Evolutionary conservation across 2,888 invertebrate genomes (phyloP), one percentile per base, ranked within the genome.

Genomic region (Lathronympha strigana): DNA sequence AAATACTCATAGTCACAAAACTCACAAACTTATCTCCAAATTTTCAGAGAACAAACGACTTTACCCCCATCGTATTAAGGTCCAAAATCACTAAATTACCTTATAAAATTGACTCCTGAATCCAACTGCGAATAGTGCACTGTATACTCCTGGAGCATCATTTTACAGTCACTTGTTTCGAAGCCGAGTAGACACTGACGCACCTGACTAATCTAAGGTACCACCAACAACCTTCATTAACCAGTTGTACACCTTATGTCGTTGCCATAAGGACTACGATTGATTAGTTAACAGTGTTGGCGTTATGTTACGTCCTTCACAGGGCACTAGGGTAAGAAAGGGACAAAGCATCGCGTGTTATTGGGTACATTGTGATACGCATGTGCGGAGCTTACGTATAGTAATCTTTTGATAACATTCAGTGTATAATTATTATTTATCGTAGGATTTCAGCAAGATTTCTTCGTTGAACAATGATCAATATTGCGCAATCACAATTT

Each of bases 141-240:
- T 0, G 19, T 15, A 8, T 40, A 40, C 8, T 76, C 75, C 23
- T 75, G 72, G 2, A 45, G 25, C 66, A 54, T 69, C 71, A 71
- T 68, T 43, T 28, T 67, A 36, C 60, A 45, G 50, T 58, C 61
- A 23, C 23, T 8, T 21, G 28, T 21, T 4, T 1, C 40, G 3
- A 55, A 31, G 31, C 43, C 55, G n/a, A 55, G 13, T 23, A 5
- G n/a, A 63, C 43, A 63, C 43, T 58, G 38, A 55, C 25, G 25
- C 28, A n/a, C 54, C 38, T 40, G 38, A 15, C 38, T 36, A 54
- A 17, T 28, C 49, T 23, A 19, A 25, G n/a, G n/a, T 4, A n/a
- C 36, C n/a, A 36, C 36, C 5, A 36, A n/a, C n/a, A n/a, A n/a
- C n/a, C n/a, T n/a, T n/a, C n/a, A n/a, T n/a, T n/a, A n/a, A n/a